A percentile compares a stretch with the other conserved stretches of the same genome.
Conservation (phyloP, 2,888 invertebrate genomes). For the Orthosia incerta region DNA sequence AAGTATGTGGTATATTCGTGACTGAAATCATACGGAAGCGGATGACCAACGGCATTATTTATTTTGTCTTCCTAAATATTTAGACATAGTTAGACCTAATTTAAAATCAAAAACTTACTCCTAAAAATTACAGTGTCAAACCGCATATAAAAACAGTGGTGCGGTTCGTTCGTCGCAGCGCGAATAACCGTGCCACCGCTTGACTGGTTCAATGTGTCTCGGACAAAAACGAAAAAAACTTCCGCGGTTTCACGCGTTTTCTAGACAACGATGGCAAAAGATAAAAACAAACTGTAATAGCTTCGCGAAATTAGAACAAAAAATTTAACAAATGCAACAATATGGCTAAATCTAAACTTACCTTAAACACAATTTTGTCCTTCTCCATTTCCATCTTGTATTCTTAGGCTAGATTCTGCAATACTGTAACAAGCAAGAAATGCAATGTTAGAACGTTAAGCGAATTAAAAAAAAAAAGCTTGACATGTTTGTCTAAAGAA, state of each 20-base stretch:
- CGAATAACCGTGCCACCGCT: constrained; percentile 27
- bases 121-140: constrained; percentile 12
- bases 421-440: constrained; percentile 52
- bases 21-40: neutral
- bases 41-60: neutral
- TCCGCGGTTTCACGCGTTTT: constrained; percentile 49
- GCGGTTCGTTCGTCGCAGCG: constrained; percentile 29
- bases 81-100: neutral
- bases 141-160: constrained; percentile 33
- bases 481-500: neutral
- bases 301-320: constrained; percentile 33
- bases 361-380: constrained; percentile 88
- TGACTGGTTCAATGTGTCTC: constrained; percentile 38
- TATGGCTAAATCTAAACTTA: constrained; percentile 67
- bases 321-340: neutral
- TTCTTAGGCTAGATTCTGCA: constrained; percentile 50
- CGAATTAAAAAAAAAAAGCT: too few species aligned
- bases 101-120: neutral
- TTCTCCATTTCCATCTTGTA: constrained; percentile 79
- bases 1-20: neutral
- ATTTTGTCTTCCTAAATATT: constrained; percentile 3
- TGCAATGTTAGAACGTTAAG: neutral
- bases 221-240: constrained; percentile 47
- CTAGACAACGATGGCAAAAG: constrained; percentile 36
- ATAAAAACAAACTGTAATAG: constrained; percentile 36